Conservation (phyloP, 1,140 invertebrate genomes). For the Drosophila mauritiana region DNA sequence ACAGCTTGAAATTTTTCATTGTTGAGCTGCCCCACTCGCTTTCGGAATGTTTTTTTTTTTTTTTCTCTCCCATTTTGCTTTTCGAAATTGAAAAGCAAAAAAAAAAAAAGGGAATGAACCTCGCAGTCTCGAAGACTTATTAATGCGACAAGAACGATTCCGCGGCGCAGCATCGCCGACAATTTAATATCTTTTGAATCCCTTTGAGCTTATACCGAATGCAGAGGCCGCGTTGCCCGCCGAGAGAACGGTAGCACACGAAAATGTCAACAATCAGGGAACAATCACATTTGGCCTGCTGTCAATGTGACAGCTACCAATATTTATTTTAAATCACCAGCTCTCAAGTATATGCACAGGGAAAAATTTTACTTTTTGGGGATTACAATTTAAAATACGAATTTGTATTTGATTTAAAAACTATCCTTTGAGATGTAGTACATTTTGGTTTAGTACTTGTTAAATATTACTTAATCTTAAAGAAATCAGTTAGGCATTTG, state of each 20-base stretch:
- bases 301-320: slow-evolving; percentile 81
- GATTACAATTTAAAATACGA: too few relatives aligned
- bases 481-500: too few relatives aligned
- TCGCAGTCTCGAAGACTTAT: slow-evolving; percentile 66
- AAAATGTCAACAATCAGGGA: slow-evolving; percentile 81
- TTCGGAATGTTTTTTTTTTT: slow-evolving; percentile 20
- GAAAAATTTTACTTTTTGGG: neutral
- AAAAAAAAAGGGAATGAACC: slow-evolving; percentile 22
- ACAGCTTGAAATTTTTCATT: slow-evolving; percentile 82
- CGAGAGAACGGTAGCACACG: slow-evolving; percentile 61
- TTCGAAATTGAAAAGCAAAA: slow-evolving; percentile 64
- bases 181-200: slow-evolving; percentile 79
- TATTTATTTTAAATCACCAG: slow-evolving; percentile 82
- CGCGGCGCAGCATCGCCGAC: slow-evolving; percentile 60
- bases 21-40: slow-evolving; percentile 56
- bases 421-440: too few relatives aligned
- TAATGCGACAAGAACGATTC: slow-evolving; percentile 71
- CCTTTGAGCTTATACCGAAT: slow-evolving; percentile 53
- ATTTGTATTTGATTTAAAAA: too few relatives aligned
- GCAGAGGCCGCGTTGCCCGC: slow-evolving; percentile 16
- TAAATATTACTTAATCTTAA: too few relatives aligned
- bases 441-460: too few relatives aligned
- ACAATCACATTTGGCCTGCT: slow-evolving; percentile 82
- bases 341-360: slow-evolving; percentile 25
- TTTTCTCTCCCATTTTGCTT: slow-evolving; percentile 24